These are phyloP conservation scores for Pangasius djambal DNA, from an alignment of 2,797 vertebrate species.

Conservation along the genomic window DNA sequence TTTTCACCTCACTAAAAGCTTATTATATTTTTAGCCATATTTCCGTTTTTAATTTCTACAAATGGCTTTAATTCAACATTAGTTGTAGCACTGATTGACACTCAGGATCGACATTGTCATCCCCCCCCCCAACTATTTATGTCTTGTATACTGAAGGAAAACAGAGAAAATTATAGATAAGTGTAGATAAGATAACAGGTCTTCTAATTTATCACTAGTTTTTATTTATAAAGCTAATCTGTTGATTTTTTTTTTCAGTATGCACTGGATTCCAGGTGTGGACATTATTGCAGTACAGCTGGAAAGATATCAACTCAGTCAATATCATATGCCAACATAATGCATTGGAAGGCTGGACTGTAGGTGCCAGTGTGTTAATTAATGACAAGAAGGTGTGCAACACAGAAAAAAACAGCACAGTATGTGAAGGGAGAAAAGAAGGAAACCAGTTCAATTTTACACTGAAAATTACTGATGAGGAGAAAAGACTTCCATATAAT, in stretches of 20 bases:
- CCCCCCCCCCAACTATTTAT: neutral
- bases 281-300: neutral
- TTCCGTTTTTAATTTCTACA: neutral
- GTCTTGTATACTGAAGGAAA: neutral
- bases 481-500: neutral
- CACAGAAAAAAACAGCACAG: accelerated
- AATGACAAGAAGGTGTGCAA: neutral
- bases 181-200: neutral
- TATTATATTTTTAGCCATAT: neutral
- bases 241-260: slow-evolving; percentile 8
- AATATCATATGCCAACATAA: slow-evolving; percentile 40
- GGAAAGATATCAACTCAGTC: slow-evolving; percentile 23
- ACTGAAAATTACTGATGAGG: slow-evolving; percentile 9
- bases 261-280: neutral
- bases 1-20: neutral
- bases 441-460: slow-evolving; percentile 41
- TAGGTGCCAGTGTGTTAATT: neutral
- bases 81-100: neutral
- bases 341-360: accelerated
- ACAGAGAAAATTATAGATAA: neutral
- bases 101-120: neutral
- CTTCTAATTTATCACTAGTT: neutral
- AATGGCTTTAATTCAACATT: neutral
- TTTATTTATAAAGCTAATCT: neutral
- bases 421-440: neutral